A percentile compares a stretch with the other conserved stretches of the same genome.
phyloP scores from a whole-genome alignment of 2,797 vertebrate species.

The Capromys pilorides region DNA sequence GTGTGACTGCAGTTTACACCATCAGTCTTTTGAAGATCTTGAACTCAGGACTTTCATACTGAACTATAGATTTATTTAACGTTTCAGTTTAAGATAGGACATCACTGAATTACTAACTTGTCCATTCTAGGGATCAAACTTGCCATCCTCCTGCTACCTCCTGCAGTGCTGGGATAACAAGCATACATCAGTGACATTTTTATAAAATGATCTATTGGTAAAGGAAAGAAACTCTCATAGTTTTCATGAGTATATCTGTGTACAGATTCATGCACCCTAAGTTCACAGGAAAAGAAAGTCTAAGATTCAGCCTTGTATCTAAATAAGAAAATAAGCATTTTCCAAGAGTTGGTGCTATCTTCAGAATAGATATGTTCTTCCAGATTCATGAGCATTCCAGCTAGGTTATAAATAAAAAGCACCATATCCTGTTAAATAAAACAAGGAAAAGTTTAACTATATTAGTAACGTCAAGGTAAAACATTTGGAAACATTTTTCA shows the following conservation, averaged over 20 bases:
- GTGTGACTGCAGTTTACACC: background rate
- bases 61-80: background rate
- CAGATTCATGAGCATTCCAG: background rate
- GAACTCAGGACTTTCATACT: background rate
- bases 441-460: background rate
- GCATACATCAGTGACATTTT: background rate
- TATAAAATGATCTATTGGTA: background rate
- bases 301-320: background rate
- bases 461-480: conserved; percentile 36
- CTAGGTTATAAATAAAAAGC: background rate
- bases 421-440: conserved; percentile 27
- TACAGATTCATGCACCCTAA: background rate
- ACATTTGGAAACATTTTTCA: conserved; percentile 40
- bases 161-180: background rate
- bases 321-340: background rate
- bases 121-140: background rate
- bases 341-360: background rate
- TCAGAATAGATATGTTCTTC: background rate
- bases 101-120: background rate
- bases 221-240: background rate
- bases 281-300: background rate
- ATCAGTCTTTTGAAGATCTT: background rate
- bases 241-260: background rate
- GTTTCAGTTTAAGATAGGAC: background rate
- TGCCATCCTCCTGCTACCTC: background rate